phyloP scores from a whole-genome alignment of 2,888 invertebrate genomes.

The Carterocephalus palaemon region DNA sequence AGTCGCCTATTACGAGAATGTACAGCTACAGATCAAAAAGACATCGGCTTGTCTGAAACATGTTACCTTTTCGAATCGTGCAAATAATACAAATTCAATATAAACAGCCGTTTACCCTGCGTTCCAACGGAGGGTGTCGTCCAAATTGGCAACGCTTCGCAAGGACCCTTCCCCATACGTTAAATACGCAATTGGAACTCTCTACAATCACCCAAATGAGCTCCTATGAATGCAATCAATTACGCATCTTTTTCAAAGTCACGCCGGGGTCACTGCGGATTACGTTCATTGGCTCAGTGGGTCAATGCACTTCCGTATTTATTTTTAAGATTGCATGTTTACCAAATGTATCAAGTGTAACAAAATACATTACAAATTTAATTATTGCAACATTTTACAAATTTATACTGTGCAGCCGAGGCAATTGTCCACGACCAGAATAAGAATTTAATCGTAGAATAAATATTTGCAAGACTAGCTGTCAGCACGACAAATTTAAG shows the following conservation, averaged over 20 bases:
- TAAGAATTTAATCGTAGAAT: too few species aligned
- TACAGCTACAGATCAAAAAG: not conserved
- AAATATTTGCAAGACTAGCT: too few species aligned
- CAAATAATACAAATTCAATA: slow-evolving; percentile 61
- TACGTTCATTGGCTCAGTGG: not conserved
- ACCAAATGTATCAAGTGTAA: too few species aligned
- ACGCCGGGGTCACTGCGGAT: slow-evolving; percentile 47
- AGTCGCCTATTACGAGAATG: too few species aligned
- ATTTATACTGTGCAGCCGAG: too few species aligned
- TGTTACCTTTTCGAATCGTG: slow-evolving; percentile 44
- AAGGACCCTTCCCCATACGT: slow-evolving; percentile 72
- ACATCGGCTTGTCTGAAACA: slow-evolving; percentile 24
- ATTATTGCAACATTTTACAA: too few species aligned
- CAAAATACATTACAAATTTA: too few species aligned
- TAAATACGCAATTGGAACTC: slow-evolving; percentile 73
- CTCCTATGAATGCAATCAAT: slow-evolving; percentile 71
- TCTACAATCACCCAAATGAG: slow-evolving; percentile 75
- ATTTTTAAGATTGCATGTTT: too few species aligned
- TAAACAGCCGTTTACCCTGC: slow-evolving; percentile 50
- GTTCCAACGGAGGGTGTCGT: slow-evolving; percentile 43
- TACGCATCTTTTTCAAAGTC: slow-evolving; percentile 64
- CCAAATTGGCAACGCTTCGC: slow-evolving; percentile 71
- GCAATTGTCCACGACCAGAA: too few species aligned
- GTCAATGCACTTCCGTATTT: too few species aligned
- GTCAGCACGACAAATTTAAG: too few species aligned